Evolutionary conservation across 2,113 vertebrate species (phyloP), one percentile per base, ranked within the genome.

Genomic region (western clawed frog (Xenopus tropicalis)): DNA sequence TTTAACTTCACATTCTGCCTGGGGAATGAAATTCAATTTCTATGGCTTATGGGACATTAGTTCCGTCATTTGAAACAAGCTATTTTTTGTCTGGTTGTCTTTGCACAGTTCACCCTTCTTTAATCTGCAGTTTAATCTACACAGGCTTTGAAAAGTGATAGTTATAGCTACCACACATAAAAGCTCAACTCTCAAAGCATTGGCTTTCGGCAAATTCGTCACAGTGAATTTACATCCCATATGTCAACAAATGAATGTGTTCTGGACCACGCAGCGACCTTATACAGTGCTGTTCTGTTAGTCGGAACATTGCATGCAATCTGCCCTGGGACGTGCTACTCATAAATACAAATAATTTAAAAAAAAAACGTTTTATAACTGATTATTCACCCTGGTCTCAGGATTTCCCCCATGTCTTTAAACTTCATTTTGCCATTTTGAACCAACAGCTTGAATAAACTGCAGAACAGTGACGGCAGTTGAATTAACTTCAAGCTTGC

Each of bases 131-230:
- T 52, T 54, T 56, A 69, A 69, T 76, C 73, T 69, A 48, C 46
- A 63, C 23, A 42, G 22, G 66, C 73, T 76, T 76, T 76, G 73
- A 69, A 76, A 76, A 76, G 58, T 69, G 73, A 76, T 76, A 76
- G 66, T 76, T 69, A 69, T 66, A 23, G 66, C 73, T 76, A 37
- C 44, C 43, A 63, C 66, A 69, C 73, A 76, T 69, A 69, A 76
- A 76, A 63, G 59, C 58, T 23, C 66, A 56, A 25, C 66, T 64
- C 66, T 69, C 66, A 76, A 76, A 69, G 73, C 73, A 76, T 62
- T 42, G 66, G 66, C 73, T 76, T 75, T 69, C 67, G 58, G 66
- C 58, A 69, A 76, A 76, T 76, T 76, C 62, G 73, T 69, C 59
- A 76, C 66, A 69, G 58, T 10, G 48, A 76, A 68, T 76, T 76